Base-by-base conservation (phyloP, 1,140 invertebrate genomes). In the Nephila pilipes region DNA sequence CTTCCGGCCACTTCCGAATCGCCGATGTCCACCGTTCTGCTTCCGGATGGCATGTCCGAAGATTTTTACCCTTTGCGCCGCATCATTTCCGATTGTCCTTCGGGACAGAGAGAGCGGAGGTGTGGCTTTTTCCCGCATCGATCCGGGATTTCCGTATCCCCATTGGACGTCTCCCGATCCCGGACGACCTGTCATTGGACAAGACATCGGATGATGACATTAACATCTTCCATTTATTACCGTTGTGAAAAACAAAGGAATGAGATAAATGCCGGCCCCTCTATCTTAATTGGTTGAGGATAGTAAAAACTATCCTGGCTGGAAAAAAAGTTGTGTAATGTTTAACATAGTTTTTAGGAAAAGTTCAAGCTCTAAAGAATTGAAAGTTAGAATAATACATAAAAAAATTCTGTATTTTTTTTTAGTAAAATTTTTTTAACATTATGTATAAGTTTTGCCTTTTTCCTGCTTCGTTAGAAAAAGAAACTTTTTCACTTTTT, bases 171-270 rank as follows among this genome's bases (percentile, higher is more conserved):
- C 85, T 29, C 32, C 32, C 60, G 60, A 16, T 87, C 36, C 85
- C 18, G 83, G 55, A 58, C 16, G 57, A 18, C 14, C 25, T 36
- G 54, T 57, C 55, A 85, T 85, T 85, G 83, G 83, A 29, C n/a
- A 57, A 57, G 55, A 85, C 29, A 32, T 29, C n/a, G 6, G 80
- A 85, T 85, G 54, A 58, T 75, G 69, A 14, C 55, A 85, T 85
- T 85, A 85, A 38, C 83, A 85, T 85, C 83, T 85, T 85, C 55
- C 29, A 55, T 75, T 75, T 75, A 75, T 75, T 75, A 29, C 69
- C 3, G 69, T 75, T 29, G 16, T 18, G 69, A 29, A 75, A 75
- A 18, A 36, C 25, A 32, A 75, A 75, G 29, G 69, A 36, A 18
- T 16, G 69, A 20, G 69, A 75, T 16, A 75, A 29, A 75, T 75